Conservation (phyloP, 2,888 invertebrate species). For the Lamellibrachia satsuma region DNA sequence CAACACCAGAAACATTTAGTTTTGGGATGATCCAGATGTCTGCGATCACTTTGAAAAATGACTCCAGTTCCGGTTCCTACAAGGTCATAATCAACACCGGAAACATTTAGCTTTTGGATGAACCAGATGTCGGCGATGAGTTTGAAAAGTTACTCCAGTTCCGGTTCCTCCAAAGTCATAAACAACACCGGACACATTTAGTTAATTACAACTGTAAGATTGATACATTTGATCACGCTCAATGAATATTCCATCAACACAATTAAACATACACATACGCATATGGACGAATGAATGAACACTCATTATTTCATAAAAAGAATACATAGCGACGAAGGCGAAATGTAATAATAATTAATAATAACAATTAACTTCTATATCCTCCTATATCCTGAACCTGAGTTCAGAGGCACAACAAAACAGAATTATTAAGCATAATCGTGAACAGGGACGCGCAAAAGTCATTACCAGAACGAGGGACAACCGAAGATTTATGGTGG, state of each 20-base stretch:
- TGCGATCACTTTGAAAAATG: neutral
- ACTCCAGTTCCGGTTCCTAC: neutral
- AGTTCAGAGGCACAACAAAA: too few species aligned
- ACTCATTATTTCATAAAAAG: neutral
- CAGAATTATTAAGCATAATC: too few species aligned
- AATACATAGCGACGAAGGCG: neutral
- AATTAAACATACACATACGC: neutral
- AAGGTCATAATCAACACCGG: too few species aligned
- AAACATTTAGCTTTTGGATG: neutral
- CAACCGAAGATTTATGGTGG: too few species aligned
- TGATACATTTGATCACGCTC: neutral
- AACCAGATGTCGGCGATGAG: neutral
- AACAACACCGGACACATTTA: neutral
- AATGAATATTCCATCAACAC: neutral
- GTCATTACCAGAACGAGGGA: too few species aligned
- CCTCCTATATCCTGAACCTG: too few species aligned
- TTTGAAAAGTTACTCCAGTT: neutral
- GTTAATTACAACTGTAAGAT: neutral
- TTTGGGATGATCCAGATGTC: neutral
- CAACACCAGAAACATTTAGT: neutral
- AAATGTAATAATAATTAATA: neutral
- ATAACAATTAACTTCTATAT: too few species aligned
- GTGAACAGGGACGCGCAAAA: too few species aligned
- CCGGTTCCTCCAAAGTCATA: neutral
- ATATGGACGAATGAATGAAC: too few species aligned